Percentiles rank a stretch among this genome's conserved stretches.
Conservation (phyloP, 1,140 invertebrate genomes). For the Oedothorax gibbosus region DNA sequence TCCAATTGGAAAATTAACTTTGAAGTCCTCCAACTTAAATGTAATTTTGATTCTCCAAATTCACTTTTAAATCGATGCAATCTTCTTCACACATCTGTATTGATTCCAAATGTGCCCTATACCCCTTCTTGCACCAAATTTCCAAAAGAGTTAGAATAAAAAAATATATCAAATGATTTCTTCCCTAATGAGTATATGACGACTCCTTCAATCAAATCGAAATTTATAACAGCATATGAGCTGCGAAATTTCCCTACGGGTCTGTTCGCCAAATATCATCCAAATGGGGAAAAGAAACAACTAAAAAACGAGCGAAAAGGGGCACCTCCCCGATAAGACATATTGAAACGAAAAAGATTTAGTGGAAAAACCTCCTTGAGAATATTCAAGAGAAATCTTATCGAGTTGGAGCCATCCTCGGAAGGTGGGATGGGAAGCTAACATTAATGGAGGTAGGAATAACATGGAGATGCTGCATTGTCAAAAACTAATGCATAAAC, state of each 20-base stretch:
- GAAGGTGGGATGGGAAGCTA: background rate
- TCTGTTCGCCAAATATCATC: conserved; percentile 21
- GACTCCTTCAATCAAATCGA: conserved; percentile 25
- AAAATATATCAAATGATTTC: too few species aligned
- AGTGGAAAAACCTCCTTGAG: conserved; percentile 49
- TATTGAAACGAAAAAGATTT: conserved; percentile 58
- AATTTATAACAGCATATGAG: conserved; percentile 33
- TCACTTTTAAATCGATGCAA: too few species aligned
- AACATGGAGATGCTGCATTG: too few species aligned
- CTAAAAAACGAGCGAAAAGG: background rate
- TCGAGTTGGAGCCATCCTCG: conserved; percentile 42
- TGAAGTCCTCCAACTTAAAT: too few species aligned
- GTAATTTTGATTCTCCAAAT: too few species aligned
- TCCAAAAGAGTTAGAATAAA: too few species aligned
- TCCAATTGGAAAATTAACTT: too few species aligned
- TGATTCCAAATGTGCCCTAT: too few species aligned
- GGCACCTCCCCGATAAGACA: conserved; percentile 38
- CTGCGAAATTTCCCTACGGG: background rate
- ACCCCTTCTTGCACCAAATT: too few species aligned
- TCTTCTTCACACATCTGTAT: too few species aligned
- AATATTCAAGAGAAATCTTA: conserved; percentile 52
- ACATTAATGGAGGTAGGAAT: too few species aligned
- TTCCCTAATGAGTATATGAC: conserved; percentile 32
- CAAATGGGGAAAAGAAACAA: background rate
- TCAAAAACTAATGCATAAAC: too few species aligned